A percentile compares a stretch with the other conserved stretches of the same genome.
These are phyloP conservation scores for Mormyrops attenuatus DNA, from an alignment of 2,797 vertebrate genomes.

Conservation along the genomic window DNA sequence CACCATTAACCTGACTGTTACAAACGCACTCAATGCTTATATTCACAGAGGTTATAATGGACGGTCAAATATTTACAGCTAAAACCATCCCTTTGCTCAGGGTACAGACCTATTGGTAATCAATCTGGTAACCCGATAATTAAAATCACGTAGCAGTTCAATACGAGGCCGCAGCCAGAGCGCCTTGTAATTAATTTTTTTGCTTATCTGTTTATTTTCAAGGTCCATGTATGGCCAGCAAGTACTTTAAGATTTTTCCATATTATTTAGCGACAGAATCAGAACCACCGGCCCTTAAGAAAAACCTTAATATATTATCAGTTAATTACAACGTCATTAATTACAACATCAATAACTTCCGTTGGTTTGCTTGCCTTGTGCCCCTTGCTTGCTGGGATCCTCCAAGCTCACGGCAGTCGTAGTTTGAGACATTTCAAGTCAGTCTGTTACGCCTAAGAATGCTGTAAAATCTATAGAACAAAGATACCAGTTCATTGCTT, in stretches of 20 bases:
- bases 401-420: neutral
- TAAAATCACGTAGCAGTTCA: neutral
- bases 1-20: neutral
- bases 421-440: neutral
- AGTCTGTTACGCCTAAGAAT: neutral
- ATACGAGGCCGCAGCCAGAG: neutral
- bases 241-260: neutral
- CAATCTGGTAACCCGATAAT: neutral
- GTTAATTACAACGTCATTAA: neutral
- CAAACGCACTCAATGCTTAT: neutral
- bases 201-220: neutral
- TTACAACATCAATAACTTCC: neutral
- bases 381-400: neutral
- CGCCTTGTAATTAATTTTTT: neutral
- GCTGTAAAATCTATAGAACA: neutral
- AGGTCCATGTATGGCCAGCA: neutral
- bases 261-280: neutral
- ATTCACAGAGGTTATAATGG: neutral
- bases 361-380: neutral
- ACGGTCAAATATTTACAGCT: conserved; percentile 6
- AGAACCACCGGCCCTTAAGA: neutral
- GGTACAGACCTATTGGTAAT: neutral
- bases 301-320: neutral
- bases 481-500: neutral
- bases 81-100: neutral